phyloP scores from a whole-genome alignment of 30 jellyfish, hydroid and myxozoan genomes.

The Hydra vulgaris region DNA sequence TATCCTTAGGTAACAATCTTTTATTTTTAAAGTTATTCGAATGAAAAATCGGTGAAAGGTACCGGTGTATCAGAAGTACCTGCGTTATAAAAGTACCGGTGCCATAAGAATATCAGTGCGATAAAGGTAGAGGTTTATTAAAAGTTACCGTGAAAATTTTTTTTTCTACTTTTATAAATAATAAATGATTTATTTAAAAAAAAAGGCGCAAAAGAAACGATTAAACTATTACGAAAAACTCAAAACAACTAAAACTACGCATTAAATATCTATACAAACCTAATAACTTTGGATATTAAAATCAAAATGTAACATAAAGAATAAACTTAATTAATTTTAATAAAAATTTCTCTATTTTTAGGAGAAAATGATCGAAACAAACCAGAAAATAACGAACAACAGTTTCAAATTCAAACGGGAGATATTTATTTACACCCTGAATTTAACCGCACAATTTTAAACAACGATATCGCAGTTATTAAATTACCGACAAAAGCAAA shows the following conservation, averaged over 20 bases:
- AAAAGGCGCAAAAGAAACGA: no score
- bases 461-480: slow-evolving; percentile 61
- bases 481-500: slow-evolving; percentile 36
- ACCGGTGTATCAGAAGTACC: background rate
- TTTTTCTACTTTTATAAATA: no score
- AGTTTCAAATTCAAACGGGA: slow-evolving; percentile 41
- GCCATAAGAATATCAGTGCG: no score
- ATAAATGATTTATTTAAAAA: no score
- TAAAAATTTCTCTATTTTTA: background rate
- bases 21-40: background rate
- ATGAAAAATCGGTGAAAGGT: background rate
- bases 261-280: no score
- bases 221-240: no score
- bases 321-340: background rate
- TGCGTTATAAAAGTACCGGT: background rate
- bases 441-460: slow-evolving; percentile 31
- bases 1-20: slow-evolving; percentile 2
- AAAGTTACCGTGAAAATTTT: no score
- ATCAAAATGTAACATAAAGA: background rate
- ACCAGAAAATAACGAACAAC: slow-evolving; percentile 52
- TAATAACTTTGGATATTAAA: no score
- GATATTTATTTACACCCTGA: slow-evolving; percentile 45
- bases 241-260: no score
- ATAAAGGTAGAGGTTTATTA: no score
- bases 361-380: slow-evolving; percentile 61